These are phyloP conservation scores for Drosophila neonasuta DNA, from an alignment of 2,888 invertebrate genomes.

Conservation along the genomic window DNA sequence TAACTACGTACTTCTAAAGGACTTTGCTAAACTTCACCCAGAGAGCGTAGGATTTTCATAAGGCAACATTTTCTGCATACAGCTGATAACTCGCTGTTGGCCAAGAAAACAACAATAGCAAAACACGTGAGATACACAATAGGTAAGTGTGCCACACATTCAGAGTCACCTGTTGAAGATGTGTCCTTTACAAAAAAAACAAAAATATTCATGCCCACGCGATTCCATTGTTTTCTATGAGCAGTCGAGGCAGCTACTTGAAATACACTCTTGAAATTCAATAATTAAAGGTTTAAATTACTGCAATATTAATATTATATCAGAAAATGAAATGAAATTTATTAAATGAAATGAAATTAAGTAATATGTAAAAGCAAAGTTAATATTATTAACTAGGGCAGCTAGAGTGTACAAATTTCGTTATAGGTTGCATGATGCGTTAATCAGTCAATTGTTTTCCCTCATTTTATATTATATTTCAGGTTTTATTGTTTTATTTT, in stretches of 20 bases:
- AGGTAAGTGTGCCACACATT: conserved; percentile 42
- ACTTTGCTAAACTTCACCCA: conserved; percentile 30
- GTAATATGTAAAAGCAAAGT: background rate
- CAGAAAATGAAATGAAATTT: no score
- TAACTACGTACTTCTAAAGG: conserved; percentile 18
- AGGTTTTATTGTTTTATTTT: conserved; percentile 24
- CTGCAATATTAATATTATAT: background rate
- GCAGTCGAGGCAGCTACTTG: background rate
- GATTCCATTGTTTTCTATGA: background rate
- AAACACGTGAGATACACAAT: conserved; percentile 12
- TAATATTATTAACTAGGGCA: background rate
- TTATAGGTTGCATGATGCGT: background rate
- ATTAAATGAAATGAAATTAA: no score
- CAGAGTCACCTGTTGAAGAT: conserved; percentile 66
- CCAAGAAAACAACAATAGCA: conserved; percentile 11
- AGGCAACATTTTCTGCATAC: conserved; percentile 23
- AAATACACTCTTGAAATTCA: background rate
- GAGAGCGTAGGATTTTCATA: conserved; percentile 38
- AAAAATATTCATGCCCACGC: background rate
- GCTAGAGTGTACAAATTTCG: conserved; percentile 3
- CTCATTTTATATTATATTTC: conserved; percentile 31
- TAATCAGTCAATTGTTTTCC: conserved; percentile 15
- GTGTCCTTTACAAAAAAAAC: no score
- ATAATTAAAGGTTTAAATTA: background rate
- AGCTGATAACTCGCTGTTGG: conserved; percentile 32